Evolutionary conservation across 1,140 invertebrate genomes (phyloP).

Genomic region (Himalopsyche phryganea): DNA sequence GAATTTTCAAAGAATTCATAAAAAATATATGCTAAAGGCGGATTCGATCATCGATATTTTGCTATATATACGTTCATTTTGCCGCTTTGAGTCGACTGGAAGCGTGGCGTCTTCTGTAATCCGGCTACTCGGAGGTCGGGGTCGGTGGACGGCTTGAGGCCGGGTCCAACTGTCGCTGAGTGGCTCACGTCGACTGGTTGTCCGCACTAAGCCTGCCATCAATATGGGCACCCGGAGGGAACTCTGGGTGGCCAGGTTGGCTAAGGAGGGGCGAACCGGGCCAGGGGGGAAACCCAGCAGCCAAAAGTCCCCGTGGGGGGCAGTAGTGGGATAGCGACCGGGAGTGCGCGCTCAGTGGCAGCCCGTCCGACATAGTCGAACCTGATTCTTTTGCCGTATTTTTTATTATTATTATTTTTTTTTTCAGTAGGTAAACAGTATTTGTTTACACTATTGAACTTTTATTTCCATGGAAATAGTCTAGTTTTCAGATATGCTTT

Average conservation of each 20-base stretch:
- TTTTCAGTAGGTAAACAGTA: too few relatives aligned
- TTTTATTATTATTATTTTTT: slow-evolving; percentile 26
- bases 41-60: too few relatives aligned
- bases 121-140: slow-evolving; percentile 87
- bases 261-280: slow-evolving; percentile 93
- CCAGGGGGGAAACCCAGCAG: slow-evolving; percentile 96
- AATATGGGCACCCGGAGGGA: slow-evolving; percentile 86
- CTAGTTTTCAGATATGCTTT: too few relatives aligned
- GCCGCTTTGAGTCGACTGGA: slow-evolving; percentile 61
- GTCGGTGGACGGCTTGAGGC: slow-evolving; percentile 81
- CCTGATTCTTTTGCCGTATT: slow-evolving; percentile 66
- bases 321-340: slow-evolving; percentile 97
- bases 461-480: too few relatives aligned
- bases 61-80: neutral
- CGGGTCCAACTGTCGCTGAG: slow-evolving; percentile 71
- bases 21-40: too few relatives aligned
- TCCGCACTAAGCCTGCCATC: slow-evolving; percentile 88
- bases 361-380: slow-evolving; percentile 84
- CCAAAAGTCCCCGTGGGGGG: slow-evolving; percentile 93
- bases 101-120: slow-evolving; percentile 91
- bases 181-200: slow-evolving; percentile 74
- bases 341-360: slow-evolving; percentile 81
- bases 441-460: too few relatives aligned
- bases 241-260: slow-evolving; percentile 79
- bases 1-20: too few relatives aligned